These are phyloP conservation scores for Microchrysa polita DNA, from an alignment of 2,888 invertebrate species.

Conservation along the genomic window DNA sequence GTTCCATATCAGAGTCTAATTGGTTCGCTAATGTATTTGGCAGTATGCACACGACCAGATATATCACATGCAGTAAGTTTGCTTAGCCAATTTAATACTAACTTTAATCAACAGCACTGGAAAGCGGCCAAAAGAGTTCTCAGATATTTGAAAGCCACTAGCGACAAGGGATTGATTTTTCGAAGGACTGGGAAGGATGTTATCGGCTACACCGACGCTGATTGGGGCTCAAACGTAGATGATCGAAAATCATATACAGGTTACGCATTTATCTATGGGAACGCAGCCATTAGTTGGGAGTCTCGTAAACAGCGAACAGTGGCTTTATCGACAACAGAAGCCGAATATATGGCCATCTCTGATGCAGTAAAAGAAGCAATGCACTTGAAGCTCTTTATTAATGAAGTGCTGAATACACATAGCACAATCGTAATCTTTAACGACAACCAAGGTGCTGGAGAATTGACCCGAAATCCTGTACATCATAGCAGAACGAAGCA, in stretches of 20 bases:
- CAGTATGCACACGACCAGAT: conserved; percentile 51
- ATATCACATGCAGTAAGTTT: conserved; percentile 50
- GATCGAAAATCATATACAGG: conserved; percentile 43
- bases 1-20: conserved; percentile 35
- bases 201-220: conserved; percentile 40
- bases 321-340: neutral
- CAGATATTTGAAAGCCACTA: conserved; percentile 42
- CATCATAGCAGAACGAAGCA: too few species aligned
- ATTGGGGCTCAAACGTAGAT: conserved; percentile 43
- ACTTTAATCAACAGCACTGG: conserved; percentile 37
- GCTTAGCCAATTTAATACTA: conserved; percentile 48
- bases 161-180: conserved; percentile 39
- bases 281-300: conserved; percentile 19
- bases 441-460: too few species aligned
- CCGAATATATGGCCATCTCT: neutral
- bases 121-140: conserved; percentile 40
- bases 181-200: neutral
- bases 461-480: too few species aligned
- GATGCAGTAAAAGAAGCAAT: too few species aligned
- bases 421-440: too few species aligned
- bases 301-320: neutral
- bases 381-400: too few species aligned
- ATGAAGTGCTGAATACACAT: too few species aligned
- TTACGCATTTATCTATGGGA: conserved; percentile 8
- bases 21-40: conserved; percentile 50